Evolutionary conservation across 2,888 invertebrate species (phyloP), one percentile per base, ranked within the genome.

Genomic region (Gastracanthus pulcherrimus): DNA sequence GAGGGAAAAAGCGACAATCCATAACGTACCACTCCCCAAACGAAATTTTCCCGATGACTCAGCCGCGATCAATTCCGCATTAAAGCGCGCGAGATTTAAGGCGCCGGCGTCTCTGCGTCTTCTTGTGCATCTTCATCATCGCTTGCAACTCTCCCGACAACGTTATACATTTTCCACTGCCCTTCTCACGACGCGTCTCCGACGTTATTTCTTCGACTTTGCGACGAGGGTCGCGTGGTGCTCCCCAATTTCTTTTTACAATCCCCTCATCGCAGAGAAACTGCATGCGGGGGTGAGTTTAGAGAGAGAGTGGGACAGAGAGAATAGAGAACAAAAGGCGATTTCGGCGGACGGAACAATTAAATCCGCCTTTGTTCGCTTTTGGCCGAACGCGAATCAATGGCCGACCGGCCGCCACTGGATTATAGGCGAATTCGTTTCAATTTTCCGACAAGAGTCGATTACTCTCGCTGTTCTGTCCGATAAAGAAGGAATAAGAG

Each of bases 111-210:
- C 85, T 84, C 72, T 72, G 74, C 80, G 71, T 31, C 71, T 70
- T 29, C 79, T 76, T 60, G 79, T 78, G 64, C 81, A 85, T 84
- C 85, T 86, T 83, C 84, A 83, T 84, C 84, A 84, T 83, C 76
- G 72, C 64, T 51, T 80, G 62, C 31, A 51, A 58, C 36, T 51
- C 29, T 75, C 36, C 41, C 41, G 62, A 51, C 64, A 41, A 58
- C 48, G 58, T 19, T 16, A 4, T 45, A 13, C 31, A 3, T 11
- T 16, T 5, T n/a, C n/a, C n/a, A n/a, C 51, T 13, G 9, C 23
- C 34, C 45, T 4, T 29, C 16, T 31, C 48, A 48, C 19, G 6
- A 23, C 34, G 26, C 51, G 36, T 26, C 31, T 7, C 51, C 13
- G 13, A 31, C 45, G 60, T 69, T 80, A 80, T 74, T 74, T 69